A percentile compares a stretch with the other conserved stretches of the same genome.
Evolutionary conservation across 2,888 invertebrate genomes (phyloP).

Genomic region (Andricus curvator): DNA sequence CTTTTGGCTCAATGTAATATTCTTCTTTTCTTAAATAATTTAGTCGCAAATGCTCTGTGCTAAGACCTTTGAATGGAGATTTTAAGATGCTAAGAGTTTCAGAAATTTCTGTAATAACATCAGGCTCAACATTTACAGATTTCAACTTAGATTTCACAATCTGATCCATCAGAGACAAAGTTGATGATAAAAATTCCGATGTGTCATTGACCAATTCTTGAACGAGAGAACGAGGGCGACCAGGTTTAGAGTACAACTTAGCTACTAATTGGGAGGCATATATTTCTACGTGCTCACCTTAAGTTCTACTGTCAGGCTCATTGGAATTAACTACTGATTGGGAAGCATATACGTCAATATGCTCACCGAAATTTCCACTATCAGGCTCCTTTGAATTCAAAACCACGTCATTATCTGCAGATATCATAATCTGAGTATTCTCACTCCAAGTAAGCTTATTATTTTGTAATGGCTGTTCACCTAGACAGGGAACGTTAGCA

Average conservation of each 20-base stretch:
- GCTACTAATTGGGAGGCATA: neutral
- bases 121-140: neutral
- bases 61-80: too few relatives aligned
- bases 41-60: too few relatives aligned
- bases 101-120: neutral
- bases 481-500: neutral
- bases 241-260: too few relatives aligned
- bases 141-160: neutral
- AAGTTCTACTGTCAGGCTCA: too few relatives aligned
- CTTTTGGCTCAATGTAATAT: too few relatives aligned
- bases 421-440: too few relatives aligned
- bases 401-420: too few relatives aligned
- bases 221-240: neutral
- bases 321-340: neutral
- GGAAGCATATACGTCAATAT: neutral
- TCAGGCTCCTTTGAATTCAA: too few relatives aligned
- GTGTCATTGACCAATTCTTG: constrained; percentile 9
- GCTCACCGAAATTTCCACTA: too few relatives aligned
- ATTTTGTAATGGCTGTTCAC: neutral
- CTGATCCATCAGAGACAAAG: neutral
- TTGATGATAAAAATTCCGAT: neutral
- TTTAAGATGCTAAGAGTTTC: too few relatives aligned
- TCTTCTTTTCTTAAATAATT: too few relatives aligned
- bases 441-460: neutral
- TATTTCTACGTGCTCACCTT: neutral